These are phyloP conservation scores for Tenthredo livida DNA, from an alignment of 2,888 invertebrate genomes.

Conservation along the genomic window DNA sequence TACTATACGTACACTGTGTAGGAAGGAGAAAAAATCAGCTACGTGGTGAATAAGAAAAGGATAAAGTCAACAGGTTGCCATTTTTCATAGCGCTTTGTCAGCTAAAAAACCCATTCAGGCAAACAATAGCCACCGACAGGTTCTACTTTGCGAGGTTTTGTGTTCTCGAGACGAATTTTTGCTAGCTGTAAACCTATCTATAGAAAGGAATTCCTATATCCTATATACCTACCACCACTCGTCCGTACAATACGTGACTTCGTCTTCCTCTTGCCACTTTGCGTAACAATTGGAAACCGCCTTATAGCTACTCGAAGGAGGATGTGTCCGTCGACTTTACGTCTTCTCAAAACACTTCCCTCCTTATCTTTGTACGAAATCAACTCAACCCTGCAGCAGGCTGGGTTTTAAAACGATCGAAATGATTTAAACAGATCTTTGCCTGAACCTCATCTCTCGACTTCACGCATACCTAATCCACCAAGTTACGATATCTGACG, in stretches of 20 bases:
- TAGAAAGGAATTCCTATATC: background rate
- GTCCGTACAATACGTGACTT: constrained; percentile 15
- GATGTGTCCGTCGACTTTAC: background rate
- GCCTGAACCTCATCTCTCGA: background rate
- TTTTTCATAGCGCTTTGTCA: constrained; percentile 43
- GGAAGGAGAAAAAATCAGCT: background rate
- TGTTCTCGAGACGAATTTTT: constrained; percentile 26
- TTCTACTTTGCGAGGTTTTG: constrained; percentile 23
- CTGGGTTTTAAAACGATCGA: background rate
- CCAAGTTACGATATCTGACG: background rate
- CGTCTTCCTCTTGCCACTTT: constrained; percentile 17
- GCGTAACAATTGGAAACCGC: constrained; percentile 33
- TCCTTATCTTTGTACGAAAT: background rate
- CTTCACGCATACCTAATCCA: background rate
- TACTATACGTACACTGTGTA: background rate
- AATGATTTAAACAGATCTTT: background rate
- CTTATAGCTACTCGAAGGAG: background rate
- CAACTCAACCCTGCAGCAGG: background rate
- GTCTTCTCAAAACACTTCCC: background rate
- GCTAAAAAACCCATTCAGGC: constrained; percentile 13
- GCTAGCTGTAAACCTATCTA: background rate
- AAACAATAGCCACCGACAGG: constrained; percentile 42
- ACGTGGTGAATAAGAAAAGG: background rate
- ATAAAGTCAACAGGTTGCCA: constrained; percentile 44
- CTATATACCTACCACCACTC: background rate